Evolutionary conservation across 2,113 vertebrate genomes (phyloP).

Genomic region (Probosciger aterrimus): DNA sequence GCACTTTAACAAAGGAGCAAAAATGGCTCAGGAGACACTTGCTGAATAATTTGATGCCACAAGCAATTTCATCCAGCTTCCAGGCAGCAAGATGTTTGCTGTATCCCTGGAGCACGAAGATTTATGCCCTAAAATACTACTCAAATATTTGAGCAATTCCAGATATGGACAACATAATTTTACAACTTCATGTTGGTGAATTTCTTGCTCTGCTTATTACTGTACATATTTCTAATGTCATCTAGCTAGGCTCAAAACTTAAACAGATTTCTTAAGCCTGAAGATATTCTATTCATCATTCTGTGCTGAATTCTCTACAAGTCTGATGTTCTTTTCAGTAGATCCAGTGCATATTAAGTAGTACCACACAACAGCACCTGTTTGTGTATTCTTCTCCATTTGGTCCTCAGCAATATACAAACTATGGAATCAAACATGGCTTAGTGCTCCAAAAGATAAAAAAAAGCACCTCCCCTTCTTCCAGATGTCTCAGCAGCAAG

Average conservation of each 20-base stretch:
- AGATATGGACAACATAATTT: neutral
- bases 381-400: neutral
- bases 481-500: neutral
- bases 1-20: neutral
- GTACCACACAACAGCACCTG: neutral
- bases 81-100: neutral
- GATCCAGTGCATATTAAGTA: neutral
- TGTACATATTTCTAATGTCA: neutral
- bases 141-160: neutral
- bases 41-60: neutral
- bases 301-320: neutral
- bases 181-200: neutral
- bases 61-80: neutral
- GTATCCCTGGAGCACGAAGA: neutral
- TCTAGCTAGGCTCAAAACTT: neutral
- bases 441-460: neutral
- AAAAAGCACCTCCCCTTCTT: neutral
- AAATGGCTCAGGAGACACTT: neutral
- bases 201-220: neutral
- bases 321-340: neutral
- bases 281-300: neutral
- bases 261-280: neutral
- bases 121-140: neutral
- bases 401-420: neutral
- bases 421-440: neutral